These are phyloP conservation scores for Dreissena polymorpha DNA, from an alignment of 1,140 invertebrate genomes.

Conservation along the genomic window DNA sequence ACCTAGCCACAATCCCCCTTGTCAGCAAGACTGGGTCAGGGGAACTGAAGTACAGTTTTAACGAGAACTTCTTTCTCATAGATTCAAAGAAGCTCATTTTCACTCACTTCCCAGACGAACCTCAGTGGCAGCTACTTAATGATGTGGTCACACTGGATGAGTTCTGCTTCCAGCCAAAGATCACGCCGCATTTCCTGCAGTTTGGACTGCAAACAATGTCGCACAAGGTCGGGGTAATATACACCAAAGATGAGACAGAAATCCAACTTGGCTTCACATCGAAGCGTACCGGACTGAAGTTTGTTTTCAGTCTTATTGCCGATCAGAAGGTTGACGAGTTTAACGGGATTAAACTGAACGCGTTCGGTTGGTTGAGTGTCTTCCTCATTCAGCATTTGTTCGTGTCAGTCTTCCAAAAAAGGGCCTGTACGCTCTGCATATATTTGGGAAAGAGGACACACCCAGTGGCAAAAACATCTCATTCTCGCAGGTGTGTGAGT, in stretches of 20 bases:
- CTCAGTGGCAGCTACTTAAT: conserved; percentile 67
- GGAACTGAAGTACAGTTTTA: conserved; percentile 67
- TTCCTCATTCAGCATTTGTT: conserved; percentile 72
- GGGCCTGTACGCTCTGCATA: conserved; percentile 76
- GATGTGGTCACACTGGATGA: conserved; percentile 61
- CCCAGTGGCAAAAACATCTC: conserved; percentile 75
- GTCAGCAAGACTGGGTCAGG: conserved; percentile 46
- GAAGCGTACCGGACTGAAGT: conserved; percentile 69
- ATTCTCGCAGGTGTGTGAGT: conserved; percentile 79
- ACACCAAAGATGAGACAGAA: conserved; percentile 68
- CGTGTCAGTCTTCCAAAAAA: conserved; percentile 74
- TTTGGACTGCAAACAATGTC: conserved; percentile 77
- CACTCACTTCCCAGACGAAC: conserved; percentile 81
- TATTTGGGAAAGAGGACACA: conserved; percentile 78
- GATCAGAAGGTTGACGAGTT: conserved; percentile 74
- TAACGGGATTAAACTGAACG: conserved; percentile 73
- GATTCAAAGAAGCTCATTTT: conserved; percentile 81
- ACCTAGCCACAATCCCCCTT: conserved; percentile 50
- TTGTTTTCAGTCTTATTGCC: conserved; percentile 76
- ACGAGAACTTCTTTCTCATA: conserved; percentile 80
- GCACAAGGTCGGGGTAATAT: conserved; percentile 74
- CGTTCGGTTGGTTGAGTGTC: conserved; percentile 77
- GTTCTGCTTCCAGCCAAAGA: conserved; percentile 77
- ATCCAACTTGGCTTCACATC: conserved; percentile 70
- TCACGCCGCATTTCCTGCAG: conserved; percentile 79